A percentile compares a stretch with the other conserved stretches of the same genome.
Evolutionary conservation across 2,888 invertebrate genomes (phyloP).

Genomic region (Arrhopalites spinosus): DNA sequence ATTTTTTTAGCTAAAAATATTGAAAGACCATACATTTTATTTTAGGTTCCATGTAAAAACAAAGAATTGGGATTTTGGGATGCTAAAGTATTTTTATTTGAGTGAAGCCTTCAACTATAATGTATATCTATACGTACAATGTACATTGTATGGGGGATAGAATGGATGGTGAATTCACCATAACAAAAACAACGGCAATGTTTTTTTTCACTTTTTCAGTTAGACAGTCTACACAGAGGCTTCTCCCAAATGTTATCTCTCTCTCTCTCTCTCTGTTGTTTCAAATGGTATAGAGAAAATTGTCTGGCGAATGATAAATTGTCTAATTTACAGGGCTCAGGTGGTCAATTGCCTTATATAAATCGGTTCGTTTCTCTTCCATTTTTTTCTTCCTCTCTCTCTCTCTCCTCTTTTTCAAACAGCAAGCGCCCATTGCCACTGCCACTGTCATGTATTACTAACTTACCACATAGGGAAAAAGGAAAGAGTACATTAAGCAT

Average conservation of each 20-base stretch:
- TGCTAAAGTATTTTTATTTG: too few relatives aligned
- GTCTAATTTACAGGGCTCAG: slow-evolving; percentile 57
- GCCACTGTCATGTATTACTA: not conserved
- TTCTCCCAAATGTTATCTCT: not conserved
- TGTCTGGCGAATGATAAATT: slow-evolving; percentile 56
- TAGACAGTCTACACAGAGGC: not conserved
- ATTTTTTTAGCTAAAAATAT: not conserved
- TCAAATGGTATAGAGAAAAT: slow-evolving; percentile 42
- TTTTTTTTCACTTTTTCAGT: not conserved
- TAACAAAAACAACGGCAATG: not conserved
- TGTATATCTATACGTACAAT: too few relatives aligned
- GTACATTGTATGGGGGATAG: too few relatives aligned
- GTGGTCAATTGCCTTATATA: slow-evolving; percentile 57
- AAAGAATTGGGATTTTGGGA: too few relatives aligned
- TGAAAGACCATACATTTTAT: not conserved
- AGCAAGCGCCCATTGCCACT: not conserved
- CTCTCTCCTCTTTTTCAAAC: too few relatives aligned
- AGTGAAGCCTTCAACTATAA: too few relatives aligned
- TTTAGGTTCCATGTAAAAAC: too few relatives aligned
- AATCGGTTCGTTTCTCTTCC: slow-evolving; percentile 55
- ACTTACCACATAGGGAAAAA: not conserved
- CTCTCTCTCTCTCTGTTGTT: not conserved
- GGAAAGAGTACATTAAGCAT: not conserved
- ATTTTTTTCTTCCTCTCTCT: not conserved
- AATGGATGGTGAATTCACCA: too few relatives aligned